Percentiles rank a stretch among this genome's conserved stretches.
These are phyloP conservation scores for Coreius guichenoti DNA, from an alignment of 2,797 vertebrate species.

Conservation along the genomic window DNA sequence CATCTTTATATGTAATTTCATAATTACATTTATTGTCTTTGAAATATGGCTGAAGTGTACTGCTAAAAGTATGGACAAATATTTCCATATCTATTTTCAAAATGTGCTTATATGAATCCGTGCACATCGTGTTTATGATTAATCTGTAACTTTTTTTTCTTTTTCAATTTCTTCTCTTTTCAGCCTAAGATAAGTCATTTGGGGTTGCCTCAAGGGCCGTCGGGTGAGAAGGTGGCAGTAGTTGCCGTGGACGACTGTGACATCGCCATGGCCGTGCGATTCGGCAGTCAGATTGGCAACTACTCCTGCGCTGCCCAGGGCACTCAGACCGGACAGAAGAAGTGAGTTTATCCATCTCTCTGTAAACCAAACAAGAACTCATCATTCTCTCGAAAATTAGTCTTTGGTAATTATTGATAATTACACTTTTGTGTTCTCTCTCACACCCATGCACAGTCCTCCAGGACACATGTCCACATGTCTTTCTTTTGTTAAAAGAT, in stretches of 20 bases:
- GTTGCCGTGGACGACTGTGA: conserved; percentile 96
- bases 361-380: background rate
- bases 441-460: background rate
- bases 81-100: background rate
- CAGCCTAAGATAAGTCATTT: conserved; percentile 94
- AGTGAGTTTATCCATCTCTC: conserved; percentile 77
- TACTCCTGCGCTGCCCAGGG: conserved; percentile 97
- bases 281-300: conserved; percentile 89
- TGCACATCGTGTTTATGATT: background rate
- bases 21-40: background rate
- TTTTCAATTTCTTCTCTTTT: conserved; percentile 42
- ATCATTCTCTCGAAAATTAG: background rate
- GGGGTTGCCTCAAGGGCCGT: conserved; percentile 94
- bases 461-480: background rate
- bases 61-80: background rate
- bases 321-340: conserved; percentile 95
- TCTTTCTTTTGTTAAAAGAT: background rate
- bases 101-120: background rate
- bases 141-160: background rate
- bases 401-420: conserved; percentile 3
- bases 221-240: conserved; percentile 95
- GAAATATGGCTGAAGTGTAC: background rate
- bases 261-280: conserved; percentile 92
- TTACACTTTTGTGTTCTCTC: background rate
- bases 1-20: background rate